Evolutionary conservation across 2,888 invertebrate species (phyloP), one percentile per base, ranked within the genome.

Genomic region (Scelioninae gen. 1): DNA sequence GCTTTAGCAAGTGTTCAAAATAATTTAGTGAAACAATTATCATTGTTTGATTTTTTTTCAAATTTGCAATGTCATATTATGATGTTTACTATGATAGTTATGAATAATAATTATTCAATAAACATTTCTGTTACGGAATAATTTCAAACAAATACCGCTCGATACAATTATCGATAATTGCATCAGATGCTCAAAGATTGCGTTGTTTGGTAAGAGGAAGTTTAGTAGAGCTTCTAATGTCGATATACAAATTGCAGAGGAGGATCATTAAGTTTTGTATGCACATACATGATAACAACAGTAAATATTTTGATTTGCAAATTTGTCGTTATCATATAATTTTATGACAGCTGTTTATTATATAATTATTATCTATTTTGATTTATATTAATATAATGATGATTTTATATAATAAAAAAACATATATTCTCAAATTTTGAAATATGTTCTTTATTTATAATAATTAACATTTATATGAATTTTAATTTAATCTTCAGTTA

Each of bases 101-200:
- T n/a, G n/a, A n/a, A n/a, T n/a, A n/a, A n/a, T n/a, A 49, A 49
- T 49, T 49, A 49, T 51, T 51, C 38, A 10, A 23, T 31, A 31
- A 43, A 43, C 43, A 43, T 43, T 43, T 53, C 53, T 31, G 11
- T 29, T 29, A 9, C 11, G n/a, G 53, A 53, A 31, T 53, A 53
- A 31, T 53, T 53, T n/a, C 9, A 15, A 49, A 53, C 15, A n/a
- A 53, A 8, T 5, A 53, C 10, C 31, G 7, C n/a, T 31, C 11
- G 53, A 53, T 29, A 38, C 16, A 23, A 16, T 58, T 58, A 58
- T 58, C 58, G 23, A 11, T 40, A 40, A 40, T 58, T 40, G 31
- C 40, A 23, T 58, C 58, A 40, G 58, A 58, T 40, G 58, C 32
- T 58, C 40, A 9, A 15, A 40, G 40, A 58, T 40, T 11, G 45